Percentiles rank a stretch among this genome's conserved stretches.
Conservation (phyloP, 2,113 vertebrate species). For the Gavia stellata region DNA sequence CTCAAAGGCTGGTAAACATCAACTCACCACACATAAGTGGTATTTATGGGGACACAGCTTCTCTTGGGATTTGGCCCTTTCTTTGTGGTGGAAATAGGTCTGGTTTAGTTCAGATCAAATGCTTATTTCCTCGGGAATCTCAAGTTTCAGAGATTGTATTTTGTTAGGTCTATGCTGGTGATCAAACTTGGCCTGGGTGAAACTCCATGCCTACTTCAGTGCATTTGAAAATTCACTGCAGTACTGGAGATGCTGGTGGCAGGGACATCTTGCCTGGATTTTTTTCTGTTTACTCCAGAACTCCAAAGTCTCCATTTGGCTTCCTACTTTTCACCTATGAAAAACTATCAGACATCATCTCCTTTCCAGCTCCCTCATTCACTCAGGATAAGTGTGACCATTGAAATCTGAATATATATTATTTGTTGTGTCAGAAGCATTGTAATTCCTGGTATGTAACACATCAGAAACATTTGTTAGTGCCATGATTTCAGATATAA, state of each 20-base stretch:
- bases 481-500: not conserved
- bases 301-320: not conserved
- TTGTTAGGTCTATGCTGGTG: not conserved
- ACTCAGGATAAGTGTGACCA: not conserved
- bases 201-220: not conserved
- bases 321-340: not conserved
- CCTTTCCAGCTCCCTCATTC: not conserved
- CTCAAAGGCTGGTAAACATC: conserved; percentile 11
- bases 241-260: not conserved
- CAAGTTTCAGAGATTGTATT: not conserved
- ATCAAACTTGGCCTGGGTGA: not conserved
- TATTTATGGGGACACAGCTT: not conserved
- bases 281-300: not conserved
- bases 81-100: conserved; percentile 1
- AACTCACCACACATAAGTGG: not conserved
- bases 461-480: not conserved
- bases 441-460: not conserved
- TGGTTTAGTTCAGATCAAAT: not conserved
- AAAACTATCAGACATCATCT: not conserved
- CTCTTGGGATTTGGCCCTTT: not conserved
- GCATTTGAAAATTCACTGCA: not conserved
- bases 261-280: not conserved
- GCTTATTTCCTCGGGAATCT: not conserved
- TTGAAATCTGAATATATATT: not conserved
- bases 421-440: not conserved